Evolutionary conservation across 2,797 vertebrate genomes (phyloP).

Genomic region (Poeciliopsis gracilis): DNA sequence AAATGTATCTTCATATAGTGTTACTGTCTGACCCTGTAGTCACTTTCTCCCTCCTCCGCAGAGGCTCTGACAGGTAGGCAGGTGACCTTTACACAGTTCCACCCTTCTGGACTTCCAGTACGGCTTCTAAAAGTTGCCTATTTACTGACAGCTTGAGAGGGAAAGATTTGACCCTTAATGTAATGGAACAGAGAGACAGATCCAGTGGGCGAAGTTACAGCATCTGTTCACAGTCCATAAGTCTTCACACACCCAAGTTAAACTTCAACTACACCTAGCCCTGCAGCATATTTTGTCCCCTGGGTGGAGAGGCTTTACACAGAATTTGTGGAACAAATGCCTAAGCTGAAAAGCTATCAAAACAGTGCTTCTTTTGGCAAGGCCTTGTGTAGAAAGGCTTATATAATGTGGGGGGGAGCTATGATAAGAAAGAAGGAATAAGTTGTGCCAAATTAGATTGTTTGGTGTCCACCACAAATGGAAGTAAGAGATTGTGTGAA

Average conservation of each 20-base stretch:
- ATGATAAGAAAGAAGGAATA: constrained; percentile 47
- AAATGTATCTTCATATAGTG: constrained; percentile 9
- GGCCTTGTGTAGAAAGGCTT: constrained; percentile 28
- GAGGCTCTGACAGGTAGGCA: constrained; percentile 46
- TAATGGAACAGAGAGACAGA: constrained; percentile 1
- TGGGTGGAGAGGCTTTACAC: constrained; percentile 44
- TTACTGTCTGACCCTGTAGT: constrained; percentile 44
- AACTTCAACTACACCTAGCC: constrained; percentile 24
- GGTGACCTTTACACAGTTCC: constrained; percentile 59
- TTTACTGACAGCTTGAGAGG: constrained; percentile 26
- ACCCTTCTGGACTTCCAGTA: constrained; percentile 16
- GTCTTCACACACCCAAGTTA: constrained; percentile 31
- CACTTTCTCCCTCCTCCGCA: neutral
- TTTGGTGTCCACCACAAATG: constrained; percentile 65
- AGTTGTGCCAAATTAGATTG: constrained; percentile 52
- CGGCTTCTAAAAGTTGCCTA: constrained; percentile 16
- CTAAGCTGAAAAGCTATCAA: constrained; percentile 47
- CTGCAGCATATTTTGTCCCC: constrained; percentile 19
- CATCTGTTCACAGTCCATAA: constrained; percentile 18
- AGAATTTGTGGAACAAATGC: constrained; percentile 51
- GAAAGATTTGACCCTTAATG: neutral
- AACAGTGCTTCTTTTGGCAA: constrained; percentile 62
- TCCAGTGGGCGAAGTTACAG: constrained; percentile 5
- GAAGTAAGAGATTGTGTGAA: constrained; percentile 46
- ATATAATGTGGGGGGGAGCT: constrained; percentile 49